Evolutionary conservation across 2,113 vertebrate genomes (phyloP).

Genomic region (Synodontis membranacea): DNA sequence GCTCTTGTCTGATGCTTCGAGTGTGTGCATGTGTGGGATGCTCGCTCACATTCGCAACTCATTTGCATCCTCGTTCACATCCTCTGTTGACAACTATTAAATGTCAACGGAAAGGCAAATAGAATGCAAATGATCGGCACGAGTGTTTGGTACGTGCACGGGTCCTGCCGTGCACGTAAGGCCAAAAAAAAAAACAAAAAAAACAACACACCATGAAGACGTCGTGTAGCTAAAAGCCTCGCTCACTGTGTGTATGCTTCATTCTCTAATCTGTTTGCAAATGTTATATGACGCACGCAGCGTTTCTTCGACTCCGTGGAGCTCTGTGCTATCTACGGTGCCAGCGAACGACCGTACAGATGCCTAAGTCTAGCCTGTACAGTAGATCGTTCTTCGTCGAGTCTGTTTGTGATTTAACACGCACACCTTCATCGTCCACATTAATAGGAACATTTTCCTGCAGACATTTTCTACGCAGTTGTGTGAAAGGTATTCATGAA

Average conservation of each 20-base stretch:
- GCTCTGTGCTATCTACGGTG: conserved; percentile 31
- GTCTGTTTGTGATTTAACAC: not conserved
- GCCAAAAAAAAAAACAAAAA: too few relatives aligned
- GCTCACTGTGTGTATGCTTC: not conserved
- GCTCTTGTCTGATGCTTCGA: conserved; percentile 30
- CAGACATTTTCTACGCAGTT: too few relatives aligned
- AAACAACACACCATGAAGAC: not conserved
- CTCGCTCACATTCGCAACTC: conserved; percentile 7
- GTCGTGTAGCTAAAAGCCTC: not conserved
- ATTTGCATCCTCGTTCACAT: not conserved
- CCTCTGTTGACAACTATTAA: conserved; percentile 5
- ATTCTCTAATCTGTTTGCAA: conserved; percentile 31
- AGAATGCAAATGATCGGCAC: not conserved
- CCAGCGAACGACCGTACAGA: conserved; percentile 13
- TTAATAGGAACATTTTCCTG: not conserved
- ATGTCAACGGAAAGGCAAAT: not conserved
- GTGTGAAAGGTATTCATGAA: not conserved
- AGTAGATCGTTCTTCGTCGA: not conserved
- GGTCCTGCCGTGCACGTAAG: not conserved
- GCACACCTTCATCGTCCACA: not conserved
- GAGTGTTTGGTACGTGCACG: not conserved
- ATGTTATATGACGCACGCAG: conserved; percentile 26
- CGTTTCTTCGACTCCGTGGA: not conserved
- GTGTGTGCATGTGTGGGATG: not conserved
- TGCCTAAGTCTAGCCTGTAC: conserved; percentile 23